These are phyloP conservation scores for Osmoderma eremita DNA, from an alignment of 2,888 invertebrate species.

Conservation along the genomic window DNA sequence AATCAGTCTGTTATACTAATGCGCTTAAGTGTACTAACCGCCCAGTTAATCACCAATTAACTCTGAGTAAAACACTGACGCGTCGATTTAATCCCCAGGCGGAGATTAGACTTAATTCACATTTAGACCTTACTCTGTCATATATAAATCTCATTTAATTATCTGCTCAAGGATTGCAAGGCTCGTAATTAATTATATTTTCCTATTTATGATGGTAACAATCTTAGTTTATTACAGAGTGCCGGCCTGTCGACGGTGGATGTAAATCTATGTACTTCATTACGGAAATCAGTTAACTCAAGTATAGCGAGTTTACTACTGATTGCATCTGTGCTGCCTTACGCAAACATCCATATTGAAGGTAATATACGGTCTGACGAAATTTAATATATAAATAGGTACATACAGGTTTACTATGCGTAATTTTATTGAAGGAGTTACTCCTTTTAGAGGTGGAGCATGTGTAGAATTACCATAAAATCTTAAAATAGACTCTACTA, in stretches of 20 bases:
- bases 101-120: constrained; percentile 12
- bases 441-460: background rate
- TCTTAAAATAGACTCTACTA: background rate
- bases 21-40: no score
- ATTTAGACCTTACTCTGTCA: constrained; percentile 9
- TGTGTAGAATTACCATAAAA: constrained; percentile 10
- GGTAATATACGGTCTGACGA: background rate
- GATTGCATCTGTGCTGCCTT: constrained; percentile 6
- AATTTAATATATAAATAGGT: background rate
- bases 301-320: background rate
- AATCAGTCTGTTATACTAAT: no score
- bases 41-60: constrained; percentile 8
- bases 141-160: constrained; percentile 22
- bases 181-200: constrained; percentile 27
- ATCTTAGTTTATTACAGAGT: constrained; percentile 24
- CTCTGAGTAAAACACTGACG: background rate
- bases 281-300: constrained; percentile 32
- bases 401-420: constrained; percentile 1
- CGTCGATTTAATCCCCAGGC: background rate
- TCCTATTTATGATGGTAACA: constrained; percentile 27
- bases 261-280: constrained; percentile 33
- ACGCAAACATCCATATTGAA: background rate
- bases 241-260: constrained; percentile 16
- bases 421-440: constrained; percentile 1
- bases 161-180: constrained; percentile 22